A percentile compares a stretch with the other conserved stretches of the same genome.
These are phyloP conservation scores for Chrysolophus pictus DNA, from an alignment of 2,797 vertebrate genomes.

Conservation along the genomic window DNA sequence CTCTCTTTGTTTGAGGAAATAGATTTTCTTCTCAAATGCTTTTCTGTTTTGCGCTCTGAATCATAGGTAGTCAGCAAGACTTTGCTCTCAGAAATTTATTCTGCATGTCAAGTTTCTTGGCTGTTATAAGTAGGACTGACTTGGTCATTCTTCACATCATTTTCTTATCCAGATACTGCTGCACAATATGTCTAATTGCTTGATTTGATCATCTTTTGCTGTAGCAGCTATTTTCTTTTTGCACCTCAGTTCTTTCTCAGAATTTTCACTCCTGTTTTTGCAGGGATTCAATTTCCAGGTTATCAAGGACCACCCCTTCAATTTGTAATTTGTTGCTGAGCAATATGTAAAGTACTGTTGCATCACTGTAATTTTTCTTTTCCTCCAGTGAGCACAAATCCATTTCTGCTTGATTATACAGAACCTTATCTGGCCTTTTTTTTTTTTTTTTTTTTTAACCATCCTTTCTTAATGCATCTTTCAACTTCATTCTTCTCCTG, in stretches of 20 bases:
- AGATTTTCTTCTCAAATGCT: background rate
- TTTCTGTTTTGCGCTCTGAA: background rate
- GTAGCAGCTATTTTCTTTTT: background rate
- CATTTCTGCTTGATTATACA: background rate
- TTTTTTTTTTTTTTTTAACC: background rate
- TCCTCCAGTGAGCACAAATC: background rate
- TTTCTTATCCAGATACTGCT: background rate
- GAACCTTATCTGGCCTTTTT: background rate
- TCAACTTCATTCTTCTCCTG: background rate
- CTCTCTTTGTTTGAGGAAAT: background rate
- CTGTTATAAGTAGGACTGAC: background rate
- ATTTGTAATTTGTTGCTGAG: background rate
- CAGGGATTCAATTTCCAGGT: background rate
- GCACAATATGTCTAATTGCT: background rate
- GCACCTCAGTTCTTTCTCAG: background rate
- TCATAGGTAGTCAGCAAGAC: background rate
- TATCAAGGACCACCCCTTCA: constrained; percentile 4
- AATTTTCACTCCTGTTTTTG: constrained; percentile 1
- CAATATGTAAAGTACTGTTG: background rate
- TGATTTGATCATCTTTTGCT: background rate
- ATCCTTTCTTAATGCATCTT: background rate
- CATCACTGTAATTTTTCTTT: background rate
- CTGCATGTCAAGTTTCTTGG: background rate
- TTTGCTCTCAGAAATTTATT: background rate
- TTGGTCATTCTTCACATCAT: background rate